Evolutionary conservation across 1,140 invertebrate species (phyloP), one percentile per base, ranked within the genome.

Genomic region (Drosophila takahashii): DNA sequence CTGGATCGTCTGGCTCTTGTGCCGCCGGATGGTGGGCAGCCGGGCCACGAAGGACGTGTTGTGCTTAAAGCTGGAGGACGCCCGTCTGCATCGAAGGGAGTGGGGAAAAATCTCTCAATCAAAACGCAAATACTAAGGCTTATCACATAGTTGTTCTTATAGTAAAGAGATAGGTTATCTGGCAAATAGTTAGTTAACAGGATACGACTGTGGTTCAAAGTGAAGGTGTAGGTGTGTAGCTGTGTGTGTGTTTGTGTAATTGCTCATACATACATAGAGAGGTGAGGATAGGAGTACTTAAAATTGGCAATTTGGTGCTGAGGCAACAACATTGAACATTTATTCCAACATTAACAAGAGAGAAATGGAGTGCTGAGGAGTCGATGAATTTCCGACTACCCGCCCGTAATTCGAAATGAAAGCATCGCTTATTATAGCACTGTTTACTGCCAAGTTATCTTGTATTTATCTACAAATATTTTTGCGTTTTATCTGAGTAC

Each of bases 21-120:
- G 95, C 11, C 96, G 94, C 50, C 96, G 94, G 90, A 97, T 97
- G 37, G 97, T 97, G 62, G 96, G 96, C 91, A 97, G 93, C 65
- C 96, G 95, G 84, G 96, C 96, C 83, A 97, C 96, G 93, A 97
- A 97, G 37, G 96, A 97, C 77, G 96, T 96, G 93, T 97, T 97
- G 94, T 97, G 96, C 94, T 97, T 97, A 94, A 97, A 97, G 92
- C 96, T 97, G 93, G 93, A 94, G 91, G 95, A 95, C 86, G 95
- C 94, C 79, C 95, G 94, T 92, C 95, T 94, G 65, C 47, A 27
- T 52, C 22, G 22, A 2, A 9, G 52, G 85, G 84, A 83, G n/a
- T 16, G 27, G 15, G 18, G 39, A 84, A 15, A 39, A 15, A 54
- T 39, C 32, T 42, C 15, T 66, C 27, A 50, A 65, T 66, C 57